Conservation (phyloP, 1,140 invertebrate species). For the Neodiprion pinetum region DNA sequence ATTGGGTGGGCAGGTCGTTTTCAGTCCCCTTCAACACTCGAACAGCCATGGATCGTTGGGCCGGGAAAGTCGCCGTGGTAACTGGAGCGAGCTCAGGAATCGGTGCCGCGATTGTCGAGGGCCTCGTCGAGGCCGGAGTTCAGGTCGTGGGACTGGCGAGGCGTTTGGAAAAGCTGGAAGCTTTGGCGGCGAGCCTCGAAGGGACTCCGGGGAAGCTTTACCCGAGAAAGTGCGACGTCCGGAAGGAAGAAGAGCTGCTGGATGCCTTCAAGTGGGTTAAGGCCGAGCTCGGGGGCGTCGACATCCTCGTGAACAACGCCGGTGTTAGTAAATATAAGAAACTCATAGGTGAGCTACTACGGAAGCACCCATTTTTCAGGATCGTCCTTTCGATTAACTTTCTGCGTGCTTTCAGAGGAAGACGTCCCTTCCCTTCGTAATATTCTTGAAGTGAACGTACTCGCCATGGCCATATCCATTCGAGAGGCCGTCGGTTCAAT, state of each 20-base stretch:
- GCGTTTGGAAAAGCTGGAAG: constrained; percentile 66
- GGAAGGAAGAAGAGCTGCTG: constrained; percentile 70
- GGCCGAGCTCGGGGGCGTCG: constrained; percentile 67
- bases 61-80: constrained; percentile 72
- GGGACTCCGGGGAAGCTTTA: constrained; percentile 54
- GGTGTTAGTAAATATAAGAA: constrained; percentile 58
- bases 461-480: constrained; percentile 71
- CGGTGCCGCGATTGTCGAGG: constrained; percentile 66
- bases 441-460: constrained; percentile 72
- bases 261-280: constrained; percentile 71
- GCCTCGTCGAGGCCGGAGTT: constrained; percentile 68
- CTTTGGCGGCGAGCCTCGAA: constrained; percentile 37
- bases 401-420: constrained; percentile 47
- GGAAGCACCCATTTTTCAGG: not conserved
- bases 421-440: constrained; percentile 57
- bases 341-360: constrained; percentile 47
- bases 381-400: not conserved
- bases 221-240: constrained; percentile 69
- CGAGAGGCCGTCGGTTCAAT: constrained; percentile 72
- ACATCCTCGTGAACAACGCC: constrained; percentile 80
- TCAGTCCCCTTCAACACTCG: not conserved
- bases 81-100: constrained; percentile 79
- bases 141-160: constrained; percentile 75
- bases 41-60: constrained; percentile 70
- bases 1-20: not conserved